Evolutionary conservation across 2,797 vertebrate species (phyloP).

Genomic region (Myioborus miniatus): DNA sequence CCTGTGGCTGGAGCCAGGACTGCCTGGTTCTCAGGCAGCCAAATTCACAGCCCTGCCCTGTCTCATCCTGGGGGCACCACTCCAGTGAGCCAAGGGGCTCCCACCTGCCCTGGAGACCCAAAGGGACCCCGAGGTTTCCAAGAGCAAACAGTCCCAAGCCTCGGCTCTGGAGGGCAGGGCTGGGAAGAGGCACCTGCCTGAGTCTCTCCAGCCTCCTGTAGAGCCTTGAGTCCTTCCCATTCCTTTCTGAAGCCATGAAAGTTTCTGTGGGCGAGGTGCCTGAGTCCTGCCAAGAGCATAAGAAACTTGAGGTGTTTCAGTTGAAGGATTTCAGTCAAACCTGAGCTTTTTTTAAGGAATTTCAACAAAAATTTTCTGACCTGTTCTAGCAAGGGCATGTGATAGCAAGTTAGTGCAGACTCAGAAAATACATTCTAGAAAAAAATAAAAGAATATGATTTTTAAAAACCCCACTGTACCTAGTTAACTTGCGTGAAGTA

Average conservation of each 20-base stretch:
- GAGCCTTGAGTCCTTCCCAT: neutral
- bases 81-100: neutral
- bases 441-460: neutral
- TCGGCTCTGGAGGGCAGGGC: neutral
- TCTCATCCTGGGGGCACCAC: accelerated
- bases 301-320: neutral
- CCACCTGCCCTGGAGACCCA: neutral
- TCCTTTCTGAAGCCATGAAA: neutral
- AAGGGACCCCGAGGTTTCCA: neutral
- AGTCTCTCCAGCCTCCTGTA: neutral
- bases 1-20: neutral
- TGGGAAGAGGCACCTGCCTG: accelerated
- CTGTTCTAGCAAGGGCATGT: neutral
- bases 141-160: neutral
- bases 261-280: neutral
- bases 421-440: neutral
- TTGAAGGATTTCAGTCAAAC: neutral
- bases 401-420: neutral
- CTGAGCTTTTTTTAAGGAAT: neutral
- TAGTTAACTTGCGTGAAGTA: neutral
- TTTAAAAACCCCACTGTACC: accelerated
- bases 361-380: neutral
- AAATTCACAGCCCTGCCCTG: neutral
- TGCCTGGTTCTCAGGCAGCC: accelerated
- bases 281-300: neutral